phyloP scores from a whole-genome alignment of 2,113 vertebrate species.

The Carlito syrichta region DNA sequence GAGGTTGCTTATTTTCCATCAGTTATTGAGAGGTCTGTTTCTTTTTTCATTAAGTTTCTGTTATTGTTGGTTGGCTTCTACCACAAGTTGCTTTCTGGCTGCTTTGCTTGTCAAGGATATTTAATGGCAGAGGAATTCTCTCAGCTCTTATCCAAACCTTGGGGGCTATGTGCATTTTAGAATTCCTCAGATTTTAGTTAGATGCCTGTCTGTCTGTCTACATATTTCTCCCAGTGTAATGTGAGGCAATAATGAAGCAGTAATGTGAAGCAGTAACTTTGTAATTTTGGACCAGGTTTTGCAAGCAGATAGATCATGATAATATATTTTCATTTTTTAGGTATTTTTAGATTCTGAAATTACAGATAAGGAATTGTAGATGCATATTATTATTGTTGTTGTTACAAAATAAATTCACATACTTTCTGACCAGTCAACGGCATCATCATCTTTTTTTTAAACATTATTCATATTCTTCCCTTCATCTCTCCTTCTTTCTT shows the following conservation, averaged over 20 bases:
- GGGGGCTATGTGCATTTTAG: accelerated
- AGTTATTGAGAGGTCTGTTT: background rate
- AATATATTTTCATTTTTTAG: background rate
- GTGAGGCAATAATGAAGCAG: accelerated
- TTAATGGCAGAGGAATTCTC: background rate
- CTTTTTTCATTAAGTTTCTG: background rate
- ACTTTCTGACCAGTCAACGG: too few species aligned
- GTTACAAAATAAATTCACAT: background rate
- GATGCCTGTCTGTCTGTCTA: background rate
- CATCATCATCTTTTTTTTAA: background rate
- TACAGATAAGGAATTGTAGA: background rate
- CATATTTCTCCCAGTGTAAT: accelerated
- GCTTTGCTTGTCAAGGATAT: background rate
- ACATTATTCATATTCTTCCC: accelerated
- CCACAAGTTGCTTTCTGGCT: background rate
- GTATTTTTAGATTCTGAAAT: background rate
- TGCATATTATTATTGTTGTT: background rate
- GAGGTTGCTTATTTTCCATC: background rate
- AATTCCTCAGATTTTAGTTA: background rate
- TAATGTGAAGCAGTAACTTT: background rate
- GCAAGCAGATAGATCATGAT: background rate
- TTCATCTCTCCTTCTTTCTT: accelerated
- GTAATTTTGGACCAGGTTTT: background rate
- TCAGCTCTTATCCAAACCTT: background rate
- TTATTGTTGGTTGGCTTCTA: background rate